Percentiles rank a stretch among this genome's conserved stretches.
Evolutionary conservation across 2,888 invertebrate genomes (phyloP).

Genomic region (Bellardia pandia): DNA sequence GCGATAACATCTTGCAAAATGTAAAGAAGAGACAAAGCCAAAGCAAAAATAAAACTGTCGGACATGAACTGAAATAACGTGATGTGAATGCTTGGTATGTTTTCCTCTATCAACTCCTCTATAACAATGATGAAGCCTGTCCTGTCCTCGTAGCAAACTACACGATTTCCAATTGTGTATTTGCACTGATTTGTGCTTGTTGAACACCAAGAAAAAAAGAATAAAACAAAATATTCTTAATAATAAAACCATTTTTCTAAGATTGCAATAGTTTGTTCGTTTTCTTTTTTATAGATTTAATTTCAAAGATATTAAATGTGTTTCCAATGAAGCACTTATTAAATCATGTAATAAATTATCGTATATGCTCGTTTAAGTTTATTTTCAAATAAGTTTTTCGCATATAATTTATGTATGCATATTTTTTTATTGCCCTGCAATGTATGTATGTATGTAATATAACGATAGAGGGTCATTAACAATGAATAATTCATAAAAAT

Average conservation of each 20-base stretch:
- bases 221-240: not conserved
- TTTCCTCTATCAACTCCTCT: not conserved
- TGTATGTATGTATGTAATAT: not conserved
- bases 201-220: not conserved
- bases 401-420: conserved; percentile 58
- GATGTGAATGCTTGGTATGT: conserved; percentile 76
- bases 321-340: conserved; percentile 58
- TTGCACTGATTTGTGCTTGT: conserved; percentile 41
- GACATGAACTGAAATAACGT: conserved; percentile 79
- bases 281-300: conserved; percentile 51
- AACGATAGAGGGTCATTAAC: conserved; percentile 52
- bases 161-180: conserved; percentile 55
- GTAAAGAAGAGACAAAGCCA: conserved; percentile 66
- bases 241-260: conserved; percentile 22
- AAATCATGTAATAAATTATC: conserved; percentile 61
- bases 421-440: conserved; percentile 40
- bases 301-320: conserved; percentile 69
- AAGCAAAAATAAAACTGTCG: conserved; percentile 77
- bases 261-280: conserved; percentile 39
- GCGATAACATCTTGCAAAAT: conserved; percentile 52
- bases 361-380: conserved; percentile 47
- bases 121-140: conserved; percentile 55
- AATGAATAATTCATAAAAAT: conserved; percentile 54
- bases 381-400: conserved; percentile 23
- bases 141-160: conserved; percentile 35